phyloP scores from a whole-genome alignment of 2,113 vertebrate species.

The Charadrius vociferus region DNA sequence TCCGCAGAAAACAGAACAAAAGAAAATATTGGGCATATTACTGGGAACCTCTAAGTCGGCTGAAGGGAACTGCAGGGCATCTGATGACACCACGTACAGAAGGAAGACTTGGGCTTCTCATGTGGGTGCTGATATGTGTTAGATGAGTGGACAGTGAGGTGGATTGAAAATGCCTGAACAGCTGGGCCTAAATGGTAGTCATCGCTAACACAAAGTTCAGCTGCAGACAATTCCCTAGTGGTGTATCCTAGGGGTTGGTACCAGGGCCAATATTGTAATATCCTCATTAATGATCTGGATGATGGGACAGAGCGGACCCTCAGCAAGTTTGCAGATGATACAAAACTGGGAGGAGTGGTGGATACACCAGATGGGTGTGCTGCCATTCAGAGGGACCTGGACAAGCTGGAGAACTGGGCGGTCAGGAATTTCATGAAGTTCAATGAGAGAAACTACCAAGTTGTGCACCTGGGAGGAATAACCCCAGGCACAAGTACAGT shows the following conservation, averaged over 20 bases:
- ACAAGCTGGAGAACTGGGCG: neutral
- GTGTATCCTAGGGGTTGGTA: neutral
- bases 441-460: neutral
- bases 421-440: neutral
- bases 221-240: neutral
- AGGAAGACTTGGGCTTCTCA: neutral
- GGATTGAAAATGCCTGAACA: accelerated
- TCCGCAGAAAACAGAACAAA: neutral
- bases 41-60: neutral
- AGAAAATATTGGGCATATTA: neutral
- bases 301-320: neutral
- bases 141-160: neutral
- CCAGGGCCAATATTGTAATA: neutral
- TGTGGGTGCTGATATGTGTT: neutral
- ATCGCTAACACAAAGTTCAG: neutral
- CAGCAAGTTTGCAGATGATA: neutral
- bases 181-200: neutral
- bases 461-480: neutral
- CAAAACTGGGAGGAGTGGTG: neutral
- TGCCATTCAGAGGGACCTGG: neutral
- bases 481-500: neutral
- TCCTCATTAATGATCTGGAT: neutral
- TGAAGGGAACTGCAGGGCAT: neutral
- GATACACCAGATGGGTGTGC: neutral
- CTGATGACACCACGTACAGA: neutral